Evolutionary conservation across 2,113 vertebrate species (phyloP), one percentile per base, ranked within the genome.

Genomic region (Bufo gargarizans): DNA sequence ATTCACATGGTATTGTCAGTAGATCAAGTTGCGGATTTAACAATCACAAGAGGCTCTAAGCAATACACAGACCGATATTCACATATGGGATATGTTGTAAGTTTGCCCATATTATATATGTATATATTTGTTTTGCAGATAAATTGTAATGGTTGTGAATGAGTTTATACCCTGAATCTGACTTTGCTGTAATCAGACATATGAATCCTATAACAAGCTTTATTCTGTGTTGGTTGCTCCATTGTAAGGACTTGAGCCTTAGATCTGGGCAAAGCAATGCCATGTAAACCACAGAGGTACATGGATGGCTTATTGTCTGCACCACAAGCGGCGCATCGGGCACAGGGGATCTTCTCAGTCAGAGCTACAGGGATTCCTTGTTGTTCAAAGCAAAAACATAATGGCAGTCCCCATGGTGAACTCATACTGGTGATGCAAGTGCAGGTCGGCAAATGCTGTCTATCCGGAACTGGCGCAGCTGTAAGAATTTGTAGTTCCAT

Each of bases 381-480:
- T 45, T 19, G 20, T 16, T 14, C 56, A 55, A 80, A 33, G 53
- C 77, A 80, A 58, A 58, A 33, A 33, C 56, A 13, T 58, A 43
- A n/a, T 45, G 6, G 6, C 11, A 61, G 11, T 81, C 56, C 58
- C 79, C 0, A 47, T 47, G 22, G 79, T 17, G 61, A 61, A 61
- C 56, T 47, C 45, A 58, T 45, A 58, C 14, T 53, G 56, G 33
- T 81, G 10, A 81, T 47, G 79, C 63, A 67, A 89, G 76, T 65
- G 3, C 5, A n/a, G 19, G 16, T 20, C 47, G 72, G 47, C 13
- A 72, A 47, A 43, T 43, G 43, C 33, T 22, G 65, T 22, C 2
- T 33, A 13, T 33, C 22, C 6, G 22, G 22, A 11, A 72, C 47
- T 72, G 17, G 43, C 14, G 5, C 6, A 16, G 43, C 10, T 45